Percentiles rank a stretch among this genome's conserved stretches.
Conservation (phyloP, 1,140 invertebrate genomes). For the Sipha flava region DNA sequence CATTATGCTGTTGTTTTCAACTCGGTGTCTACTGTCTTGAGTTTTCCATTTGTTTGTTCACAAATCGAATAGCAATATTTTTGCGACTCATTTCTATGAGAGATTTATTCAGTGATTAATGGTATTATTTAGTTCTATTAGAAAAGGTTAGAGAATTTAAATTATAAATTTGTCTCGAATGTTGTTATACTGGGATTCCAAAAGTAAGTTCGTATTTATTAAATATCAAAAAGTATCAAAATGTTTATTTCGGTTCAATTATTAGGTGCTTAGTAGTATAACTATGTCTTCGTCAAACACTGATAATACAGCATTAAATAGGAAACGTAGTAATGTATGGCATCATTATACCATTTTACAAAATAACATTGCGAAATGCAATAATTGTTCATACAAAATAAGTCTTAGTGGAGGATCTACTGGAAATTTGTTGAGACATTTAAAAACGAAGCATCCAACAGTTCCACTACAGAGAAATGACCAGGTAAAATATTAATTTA, state of each 20-base stretch:
- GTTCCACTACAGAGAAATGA: neutral
- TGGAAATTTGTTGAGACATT: slow-evolving; percentile 7
- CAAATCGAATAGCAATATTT: no score
- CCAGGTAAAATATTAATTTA: neutral
- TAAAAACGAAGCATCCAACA: neutral
- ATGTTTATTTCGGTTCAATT: neutral
- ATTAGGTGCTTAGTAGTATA: neutral
- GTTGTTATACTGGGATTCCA: neutral
- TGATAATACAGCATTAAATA: neutral
- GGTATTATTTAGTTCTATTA: neutral
- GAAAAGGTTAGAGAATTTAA: neutral
- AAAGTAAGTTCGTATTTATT: neutral
- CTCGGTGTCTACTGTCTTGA: no score
- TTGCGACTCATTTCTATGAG: no score
- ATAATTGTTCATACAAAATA: slow-evolving; percentile 2
- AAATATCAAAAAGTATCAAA: neutral
- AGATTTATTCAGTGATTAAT: no score
- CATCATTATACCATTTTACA: neutral
- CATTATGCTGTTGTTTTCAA: neutral
- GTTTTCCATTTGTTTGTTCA: no score
- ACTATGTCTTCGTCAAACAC: neutral
- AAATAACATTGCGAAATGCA: neutral
- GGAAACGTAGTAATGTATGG: slow-evolving; percentile 18
- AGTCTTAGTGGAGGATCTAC: slow-evolving; percentile 14
- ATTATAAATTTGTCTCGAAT: neutral